A percentile compares a stretch with the other conserved stretches of the same genome.
These are phyloP conservation scores for Allolobophora icterica DNA, from an alignment of 2,888 invertebrate genomes.

Conservation along the genomic window DNA sequence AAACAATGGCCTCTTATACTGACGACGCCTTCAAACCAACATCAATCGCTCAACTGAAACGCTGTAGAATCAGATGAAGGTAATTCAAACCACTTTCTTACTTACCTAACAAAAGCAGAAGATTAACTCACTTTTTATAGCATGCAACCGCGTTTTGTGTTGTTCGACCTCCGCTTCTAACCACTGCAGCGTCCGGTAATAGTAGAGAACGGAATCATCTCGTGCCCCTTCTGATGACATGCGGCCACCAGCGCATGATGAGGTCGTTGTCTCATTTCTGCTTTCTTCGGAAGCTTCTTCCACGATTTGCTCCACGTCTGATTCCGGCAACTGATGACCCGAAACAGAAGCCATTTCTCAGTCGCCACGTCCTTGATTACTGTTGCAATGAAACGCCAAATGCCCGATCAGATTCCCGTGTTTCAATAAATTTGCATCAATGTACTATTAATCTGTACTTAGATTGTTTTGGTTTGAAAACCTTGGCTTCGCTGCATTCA, in stretches of 20 bases:
- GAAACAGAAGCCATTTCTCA: slow-evolving; percentile 25
- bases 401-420: no score
- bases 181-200: background rate
- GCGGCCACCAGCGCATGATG: background rate
- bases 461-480: no score
- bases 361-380: background rate
- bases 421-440: no score
- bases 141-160: background rate
- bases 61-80: no score
- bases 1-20: background rate
- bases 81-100: background rate
- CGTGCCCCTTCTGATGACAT: background rate
- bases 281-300: background rate
- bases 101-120: background rate
- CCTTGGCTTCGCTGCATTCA: no score
- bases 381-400: background rate
- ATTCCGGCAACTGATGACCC: background rate
- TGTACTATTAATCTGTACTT: no score
- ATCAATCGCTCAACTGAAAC: background rate
- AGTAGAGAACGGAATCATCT: background rate
- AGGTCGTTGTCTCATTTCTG: background rate
- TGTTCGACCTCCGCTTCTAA: slow-evolving; percentile 7
- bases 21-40: background rate
- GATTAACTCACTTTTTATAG: background rate
- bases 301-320: background rate